Evolutionary conservation across 1,140 invertebrate species (phyloP).

Genomic region (Argopecten irradians): DNA sequence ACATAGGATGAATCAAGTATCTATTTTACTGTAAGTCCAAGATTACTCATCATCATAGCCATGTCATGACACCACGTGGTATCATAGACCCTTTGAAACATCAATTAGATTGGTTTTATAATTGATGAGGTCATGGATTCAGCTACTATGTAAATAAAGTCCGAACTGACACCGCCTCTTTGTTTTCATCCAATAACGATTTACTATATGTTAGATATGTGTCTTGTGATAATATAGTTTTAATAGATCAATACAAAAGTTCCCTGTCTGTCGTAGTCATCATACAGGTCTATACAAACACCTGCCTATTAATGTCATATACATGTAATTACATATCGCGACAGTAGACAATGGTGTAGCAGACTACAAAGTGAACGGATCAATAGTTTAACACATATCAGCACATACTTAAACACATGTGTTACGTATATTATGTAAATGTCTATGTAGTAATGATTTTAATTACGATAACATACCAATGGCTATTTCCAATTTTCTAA

Average conservation of each 20-base stretch:
- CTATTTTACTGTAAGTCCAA: background rate
- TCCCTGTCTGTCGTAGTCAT: background rate
- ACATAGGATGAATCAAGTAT: background rate
- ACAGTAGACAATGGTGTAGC: background rate
- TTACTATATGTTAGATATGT: background rate
- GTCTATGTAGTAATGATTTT: too few species aligned
- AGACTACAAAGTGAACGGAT: background rate
- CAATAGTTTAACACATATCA: background rate
- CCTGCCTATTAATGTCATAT: too few species aligned
- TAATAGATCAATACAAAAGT: background rate
- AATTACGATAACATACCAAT: too few species aligned
- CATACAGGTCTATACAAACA: background rate
- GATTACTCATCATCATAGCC: background rate
- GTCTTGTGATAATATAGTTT: background rate
- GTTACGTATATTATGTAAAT: too few species aligned
- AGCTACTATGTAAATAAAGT: background rate
- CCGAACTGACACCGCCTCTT: background rate
- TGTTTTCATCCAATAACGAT: background rate
- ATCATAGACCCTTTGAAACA: background rate
- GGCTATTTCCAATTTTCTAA: too few species aligned
- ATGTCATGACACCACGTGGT: background rate
- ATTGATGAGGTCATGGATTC: background rate
- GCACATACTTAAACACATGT: too few species aligned
- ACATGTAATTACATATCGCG: background rate
- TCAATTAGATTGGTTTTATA: background rate